Base-by-base conservation (phyloP, 2,113 vertebrate species). In the Gymnorhina tibicen region DNA sequence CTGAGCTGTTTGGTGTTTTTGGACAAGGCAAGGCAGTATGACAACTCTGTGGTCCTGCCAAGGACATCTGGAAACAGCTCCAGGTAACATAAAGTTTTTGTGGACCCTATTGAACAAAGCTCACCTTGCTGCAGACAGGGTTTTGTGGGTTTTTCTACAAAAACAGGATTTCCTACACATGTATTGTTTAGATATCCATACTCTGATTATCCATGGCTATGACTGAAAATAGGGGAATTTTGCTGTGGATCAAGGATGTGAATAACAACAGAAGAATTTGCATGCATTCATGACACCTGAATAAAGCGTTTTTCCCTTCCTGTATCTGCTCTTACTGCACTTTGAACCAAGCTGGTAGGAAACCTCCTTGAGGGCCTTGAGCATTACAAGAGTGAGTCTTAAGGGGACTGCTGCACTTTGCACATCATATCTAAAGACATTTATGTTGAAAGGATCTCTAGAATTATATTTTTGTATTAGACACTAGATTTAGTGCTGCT, bases 401-500 rank as follows among this genome's bases (percentile, higher is more conserved):
- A 60, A 41, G 41, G 55, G 44, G 17, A 70, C 67, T 55, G 28
- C 59, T 84, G 72, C 76, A 59, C 73, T 96, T 86, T 64, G 41
- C 39, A 70, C 41, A 39, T 64, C 22, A 11, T 84, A 74, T 68
- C 47, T 84, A 46, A 93, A 81, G 85, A 60, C 47, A 81, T 93
- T 81, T 91, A 35, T 44, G 35, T 80, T 88, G 60, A 53, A 93
- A 93, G n/a, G 30, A 87, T 67, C 44, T 81, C 56, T 41, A 82
- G 60, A 90, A 92, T 64, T 89, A 17, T 72, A 47, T 78, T 90
- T 96, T 90, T 95, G 59, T 64, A 53, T 75, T 85, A 83, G 79
- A 93, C 37, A 58, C 11, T 91, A 81, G 85, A 97, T 93, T 92
- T 92, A 86, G 11, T 64, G 53, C 33, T 47, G 44, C 73, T 86